Evolutionary conservation across 2,113 vertebrate genomes (phyloP).

Genomic region (Gorsachius goisagi): DNA sequence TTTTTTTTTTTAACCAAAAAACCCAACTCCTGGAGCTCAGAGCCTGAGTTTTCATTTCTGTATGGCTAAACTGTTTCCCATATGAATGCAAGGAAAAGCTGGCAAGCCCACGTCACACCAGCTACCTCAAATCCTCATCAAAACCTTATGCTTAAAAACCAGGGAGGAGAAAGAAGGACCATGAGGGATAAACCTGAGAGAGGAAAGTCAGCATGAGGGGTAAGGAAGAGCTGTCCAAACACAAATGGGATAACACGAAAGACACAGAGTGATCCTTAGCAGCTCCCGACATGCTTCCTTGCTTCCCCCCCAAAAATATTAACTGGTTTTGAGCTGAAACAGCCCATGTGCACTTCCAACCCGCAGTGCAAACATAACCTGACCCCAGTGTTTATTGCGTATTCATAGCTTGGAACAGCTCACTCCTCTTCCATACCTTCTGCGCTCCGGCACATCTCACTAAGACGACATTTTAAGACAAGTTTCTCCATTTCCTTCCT

Average conservation of each 20-base stretch:
- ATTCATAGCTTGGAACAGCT: background rate
- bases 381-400: background rate
- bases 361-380: background rate
- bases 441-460: background rate
- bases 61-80: background rate
- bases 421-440: background rate
- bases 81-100: background rate
- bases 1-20: background rate
- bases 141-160: background rate
- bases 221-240: background rate
- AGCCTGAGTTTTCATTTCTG: background rate
- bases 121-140: background rate
- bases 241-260: background rate
- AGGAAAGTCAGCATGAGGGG: background rate
- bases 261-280: background rate
- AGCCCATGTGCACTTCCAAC: background rate
- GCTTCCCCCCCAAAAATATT: background rate
- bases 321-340: background rate
- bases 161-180: background rate
- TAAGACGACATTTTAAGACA: background rate
- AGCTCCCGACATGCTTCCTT: background rate
- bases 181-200: background rate
- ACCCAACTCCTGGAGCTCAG: background rate
- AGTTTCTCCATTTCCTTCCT: background rate
- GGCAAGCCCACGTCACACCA: background rate